phyloP scores from a whole-genome alignment of 2,888 invertebrate genomes.

The Orchesella flavescens region DNA sequence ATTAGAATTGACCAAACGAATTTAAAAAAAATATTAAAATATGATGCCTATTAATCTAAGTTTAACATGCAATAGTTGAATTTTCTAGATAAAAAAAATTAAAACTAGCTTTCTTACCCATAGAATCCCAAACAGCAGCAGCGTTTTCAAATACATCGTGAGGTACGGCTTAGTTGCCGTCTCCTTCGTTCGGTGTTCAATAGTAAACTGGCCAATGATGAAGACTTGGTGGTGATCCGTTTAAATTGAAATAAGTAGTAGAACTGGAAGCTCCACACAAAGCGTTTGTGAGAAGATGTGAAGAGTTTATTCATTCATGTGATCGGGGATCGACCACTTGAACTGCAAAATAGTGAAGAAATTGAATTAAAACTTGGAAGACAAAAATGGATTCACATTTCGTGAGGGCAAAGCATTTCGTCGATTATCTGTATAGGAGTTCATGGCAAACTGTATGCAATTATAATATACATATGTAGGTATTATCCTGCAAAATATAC shows the following conservation, averaged over 20 bases:
- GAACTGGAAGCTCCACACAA: not conserved
- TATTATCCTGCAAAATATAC: not conserved
- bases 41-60: too few relatives aligned
- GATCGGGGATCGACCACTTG: not conserved
- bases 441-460: too few relatives aligned
- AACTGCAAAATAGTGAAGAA: constrained; percentile 28
- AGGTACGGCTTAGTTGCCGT: not conserved
- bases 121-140: too few relatives aligned
- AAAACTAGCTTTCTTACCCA: too few relatives aligned
- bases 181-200: not conserved
- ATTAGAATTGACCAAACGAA: not conserved
- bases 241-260: too few relatives aligned
- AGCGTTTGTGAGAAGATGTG: not conserved
- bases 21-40: too few relatives aligned
- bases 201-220: too few relatives aligned
- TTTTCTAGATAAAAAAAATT: too few relatives aligned
- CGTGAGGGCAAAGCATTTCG: not conserved
- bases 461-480: too few relatives aligned
- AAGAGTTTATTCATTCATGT: not conserved
- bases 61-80: too few relatives aligned
- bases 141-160: too few relatives aligned
- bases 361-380: constrained; percentile 15
- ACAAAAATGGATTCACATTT: not conserved
- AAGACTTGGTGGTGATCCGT: too few relatives aligned
- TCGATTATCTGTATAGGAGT: not conserved